Percentiles rank a stretch among this genome's conserved stretches.
These are phyloP conservation scores for Ostrea edulis DNA, from an alignment of 1,140 invertebrate genomes.

Conservation along the genomic window DNA sequence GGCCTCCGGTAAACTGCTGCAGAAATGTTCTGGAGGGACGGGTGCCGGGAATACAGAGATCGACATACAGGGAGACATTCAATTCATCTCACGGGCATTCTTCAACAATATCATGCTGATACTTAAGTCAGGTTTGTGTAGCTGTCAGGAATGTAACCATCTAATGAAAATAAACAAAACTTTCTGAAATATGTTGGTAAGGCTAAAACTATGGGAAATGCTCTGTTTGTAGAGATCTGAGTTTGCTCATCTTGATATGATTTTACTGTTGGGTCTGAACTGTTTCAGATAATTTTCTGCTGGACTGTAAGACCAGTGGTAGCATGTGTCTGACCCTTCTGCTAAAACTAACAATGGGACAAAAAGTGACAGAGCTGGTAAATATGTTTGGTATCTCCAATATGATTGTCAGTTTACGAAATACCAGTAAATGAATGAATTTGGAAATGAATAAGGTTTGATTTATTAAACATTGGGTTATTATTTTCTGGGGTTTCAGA, in stretches of 20 bases:
- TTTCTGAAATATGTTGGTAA: too few species aligned
- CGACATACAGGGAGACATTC: too few species aligned
- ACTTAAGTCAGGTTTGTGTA: background rate
- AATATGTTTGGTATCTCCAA: too few species aligned
- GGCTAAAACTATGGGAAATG: too few species aligned
- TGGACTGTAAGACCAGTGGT: conserved; percentile 71
- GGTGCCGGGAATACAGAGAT: background rate
- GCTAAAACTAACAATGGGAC: conserved; percentile 28
- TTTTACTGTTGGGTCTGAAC: conserved; percentile 49
- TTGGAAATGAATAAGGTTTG: background rate
- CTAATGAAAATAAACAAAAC: too few species aligned
- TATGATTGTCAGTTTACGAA: background rate
- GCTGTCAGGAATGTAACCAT: too few species aligned
- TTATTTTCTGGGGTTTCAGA: background rate
- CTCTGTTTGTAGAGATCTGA: too few species aligned
- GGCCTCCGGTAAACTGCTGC: conserved; percentile 67
- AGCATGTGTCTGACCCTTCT: conserved; percentile 67
- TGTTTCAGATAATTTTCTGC: conserved; percentile 64
- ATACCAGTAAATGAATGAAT: background rate
- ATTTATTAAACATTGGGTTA: background rate
- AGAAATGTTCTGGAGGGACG: conserved; percentile 58
- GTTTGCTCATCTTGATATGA: background rate
- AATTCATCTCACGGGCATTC: background rate
- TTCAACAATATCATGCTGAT: background rate
- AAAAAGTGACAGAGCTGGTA: conserved; percentile 41